Percentiles rank a stretch among this genome's conserved stretches.
phyloP scores from a whole-genome alignment of 2,113 vertebrate species.

The Stegostoma tigrinum region DNA sequence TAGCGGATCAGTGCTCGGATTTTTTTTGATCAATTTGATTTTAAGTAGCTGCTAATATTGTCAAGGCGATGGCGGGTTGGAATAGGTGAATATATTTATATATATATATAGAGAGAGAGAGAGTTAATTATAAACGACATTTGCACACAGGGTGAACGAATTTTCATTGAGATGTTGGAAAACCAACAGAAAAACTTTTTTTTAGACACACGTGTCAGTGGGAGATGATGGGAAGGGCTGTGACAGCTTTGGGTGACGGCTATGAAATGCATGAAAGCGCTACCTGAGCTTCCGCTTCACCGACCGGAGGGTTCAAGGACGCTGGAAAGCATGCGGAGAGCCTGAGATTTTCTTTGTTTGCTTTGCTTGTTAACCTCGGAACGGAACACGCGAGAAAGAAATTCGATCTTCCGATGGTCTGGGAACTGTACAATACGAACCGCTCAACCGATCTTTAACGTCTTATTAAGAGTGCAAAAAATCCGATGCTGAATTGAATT shows the following conservation, averaged over 20 bases:
- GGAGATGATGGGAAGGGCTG: not conserved
- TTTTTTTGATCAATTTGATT: not conserved
- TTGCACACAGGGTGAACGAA: constrained; percentile 1
- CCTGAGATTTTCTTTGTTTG: constrained; percentile 14
- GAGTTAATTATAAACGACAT: not conserved
- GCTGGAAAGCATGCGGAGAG: constrained; percentile 25
- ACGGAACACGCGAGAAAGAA: constrained; percentile 32
- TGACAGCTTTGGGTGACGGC: not conserved
- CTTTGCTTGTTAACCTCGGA: constrained; percentile 19
- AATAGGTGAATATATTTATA: too few species aligned
- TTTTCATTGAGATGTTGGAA: not conserved
- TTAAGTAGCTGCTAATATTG: not conserved
- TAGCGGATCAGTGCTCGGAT: not conserved
- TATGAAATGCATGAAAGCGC: not conserved
- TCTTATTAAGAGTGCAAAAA: not conserved
- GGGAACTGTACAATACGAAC: constrained; percentile 16
- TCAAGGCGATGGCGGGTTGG: not conserved
- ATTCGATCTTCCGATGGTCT: constrained; percentile 1
- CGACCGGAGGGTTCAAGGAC: not conserved
- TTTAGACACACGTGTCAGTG: not conserved
- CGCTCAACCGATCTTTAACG: not conserved
- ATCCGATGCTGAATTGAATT: not conserved
- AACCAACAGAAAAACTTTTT: not conserved
- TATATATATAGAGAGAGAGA: not conserved
- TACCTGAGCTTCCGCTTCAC: not conserved